Evolutionary conservation across 1,140 invertebrate species (phyloP).

Genomic region (Condylostylus longicornis): DNA sequence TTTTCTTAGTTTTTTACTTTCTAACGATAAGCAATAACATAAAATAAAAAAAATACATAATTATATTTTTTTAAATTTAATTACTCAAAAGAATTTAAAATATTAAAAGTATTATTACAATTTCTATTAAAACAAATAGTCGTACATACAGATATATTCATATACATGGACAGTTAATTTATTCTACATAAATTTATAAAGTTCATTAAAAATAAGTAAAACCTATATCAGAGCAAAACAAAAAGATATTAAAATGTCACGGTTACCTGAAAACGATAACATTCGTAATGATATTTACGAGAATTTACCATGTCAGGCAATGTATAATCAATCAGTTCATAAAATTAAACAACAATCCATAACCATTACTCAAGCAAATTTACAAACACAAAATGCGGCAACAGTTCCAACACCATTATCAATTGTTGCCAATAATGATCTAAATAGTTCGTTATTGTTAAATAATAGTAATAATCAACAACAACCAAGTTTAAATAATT

Average conservation of each 20-base stretch:
- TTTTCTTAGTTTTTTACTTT: too few relatives aligned
- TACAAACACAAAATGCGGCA: conserved; percentile 4
- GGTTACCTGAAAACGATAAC: conserved; percentile 30
- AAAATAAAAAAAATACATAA: too few relatives aligned
- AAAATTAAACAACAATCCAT: conserved; percentile 24
- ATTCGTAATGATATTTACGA: conserved; percentile 31
- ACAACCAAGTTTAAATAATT: conserved; percentile 9
- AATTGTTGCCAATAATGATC: conserved; percentile 1
- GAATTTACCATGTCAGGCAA: conserved; percentile 30
- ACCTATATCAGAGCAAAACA: too few relatives aligned
- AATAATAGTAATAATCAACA: conserved; percentile 20
- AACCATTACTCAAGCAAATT: conserved; percentile 2
- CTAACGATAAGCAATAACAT: too few relatives aligned
- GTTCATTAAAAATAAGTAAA: too few relatives aligned
- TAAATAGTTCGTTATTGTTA: conserved; percentile 9
- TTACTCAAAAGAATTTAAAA: too few relatives aligned
- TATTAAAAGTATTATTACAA: too few relatives aligned
- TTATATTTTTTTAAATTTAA: too few relatives aligned
- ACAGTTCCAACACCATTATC: not conserved
- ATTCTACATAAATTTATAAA: too few relatives aligned
- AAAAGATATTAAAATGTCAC: conserved; percentile 19
- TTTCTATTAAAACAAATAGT: too few relatives aligned
- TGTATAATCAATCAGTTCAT: conserved; percentile 30
- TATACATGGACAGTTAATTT: too few relatives aligned
- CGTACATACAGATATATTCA: too few relatives aligned